Conservation (phyloP, 2,888 invertebrate species). For the Tanytarsus gracilentus region DNA sequence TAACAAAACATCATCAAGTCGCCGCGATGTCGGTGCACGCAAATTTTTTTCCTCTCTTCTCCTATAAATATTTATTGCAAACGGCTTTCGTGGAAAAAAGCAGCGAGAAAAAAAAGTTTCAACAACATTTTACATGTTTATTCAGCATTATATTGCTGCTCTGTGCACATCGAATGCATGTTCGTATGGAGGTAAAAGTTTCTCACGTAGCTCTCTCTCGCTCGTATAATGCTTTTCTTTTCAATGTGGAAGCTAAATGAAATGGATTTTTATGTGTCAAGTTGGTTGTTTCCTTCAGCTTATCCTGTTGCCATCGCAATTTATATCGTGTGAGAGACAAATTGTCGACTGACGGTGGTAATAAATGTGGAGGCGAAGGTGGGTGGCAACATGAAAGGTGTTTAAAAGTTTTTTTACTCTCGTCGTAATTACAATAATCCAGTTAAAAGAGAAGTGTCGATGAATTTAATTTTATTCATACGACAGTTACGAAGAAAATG, state of each 20-base stretch:
- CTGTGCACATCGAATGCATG: not conserved
- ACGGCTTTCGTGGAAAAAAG: not conserved
- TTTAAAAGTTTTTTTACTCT: not conserved
- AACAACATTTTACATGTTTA: conserved; percentile 22
- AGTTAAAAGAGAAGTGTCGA: not conserved
- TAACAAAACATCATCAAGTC: conserved; percentile 9
- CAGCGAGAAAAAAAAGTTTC: not conserved
- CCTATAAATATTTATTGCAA: conserved; percentile 12
- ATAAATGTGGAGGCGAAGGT: too few relatives aligned
- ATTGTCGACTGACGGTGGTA: too few relatives aligned
- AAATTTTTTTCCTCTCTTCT: not conserved
- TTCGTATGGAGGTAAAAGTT: not conserved
- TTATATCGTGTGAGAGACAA: too few relatives aligned
- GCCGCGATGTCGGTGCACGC: conserved; percentile 18
- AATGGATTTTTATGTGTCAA: conserved; percentile 13
- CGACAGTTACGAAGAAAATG: not conserved
- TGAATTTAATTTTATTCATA: conserved; percentile 6
- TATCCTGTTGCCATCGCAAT: not conserved
- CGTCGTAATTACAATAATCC: conserved; percentile 1
- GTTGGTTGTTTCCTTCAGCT: conserved; percentile 2
- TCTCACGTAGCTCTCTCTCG: not conserved
- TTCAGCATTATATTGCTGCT: not conserved
- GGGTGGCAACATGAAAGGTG: too few relatives aligned
- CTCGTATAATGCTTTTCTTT: not conserved
- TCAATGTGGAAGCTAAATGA: conserved; percentile 12